Evolutionary conservation across 2,888 invertebrate species (phyloP).

Genomic region (Oscheius sp.): DNA sequence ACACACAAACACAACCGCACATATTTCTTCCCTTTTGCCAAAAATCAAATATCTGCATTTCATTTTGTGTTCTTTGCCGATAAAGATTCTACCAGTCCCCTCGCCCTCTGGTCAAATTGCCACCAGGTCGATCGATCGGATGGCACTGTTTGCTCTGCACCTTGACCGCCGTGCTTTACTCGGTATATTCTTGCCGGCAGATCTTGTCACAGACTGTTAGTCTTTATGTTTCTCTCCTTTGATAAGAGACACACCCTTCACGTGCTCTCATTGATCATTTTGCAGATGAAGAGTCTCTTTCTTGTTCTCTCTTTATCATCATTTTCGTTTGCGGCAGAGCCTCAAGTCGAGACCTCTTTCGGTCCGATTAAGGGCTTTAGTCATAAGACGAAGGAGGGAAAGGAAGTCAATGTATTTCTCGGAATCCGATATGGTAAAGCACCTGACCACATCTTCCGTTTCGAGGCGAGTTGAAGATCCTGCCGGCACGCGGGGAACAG

Average conservation of each 20-base stretch:
- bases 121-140: constrained; percentile 13
- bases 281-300: constrained; percentile 16
- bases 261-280: background rate
- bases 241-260: background rate
- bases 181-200: constrained; percentile 14
- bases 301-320: constrained; percentile 4
- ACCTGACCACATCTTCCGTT: constrained; percentile 56
- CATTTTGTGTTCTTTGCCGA: constrained; percentile 13
- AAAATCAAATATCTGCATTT: constrained; percentile 25
- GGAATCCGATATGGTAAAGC: constrained; percentile 61
- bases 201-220: background rate
- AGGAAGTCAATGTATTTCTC: constrained; percentile 49
- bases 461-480: constrained; percentile 44
- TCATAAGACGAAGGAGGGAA: constrained; percentile 27
- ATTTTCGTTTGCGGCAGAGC: background rate
- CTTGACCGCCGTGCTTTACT: constrained; percentile 24
- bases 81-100: background rate
- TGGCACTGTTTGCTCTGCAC: constrained; percentile 8
- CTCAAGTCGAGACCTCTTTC: constrained; percentile 27
- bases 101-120: constrained; percentile 7
- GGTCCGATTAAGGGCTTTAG: constrained; percentile 33
- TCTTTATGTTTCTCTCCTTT: background rate
- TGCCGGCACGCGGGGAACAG: too few species aligned
- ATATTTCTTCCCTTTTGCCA: constrained; percentile 34
- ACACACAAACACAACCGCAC: background rate